Evolutionary conservation across 2,888 invertebrate genomes (phyloP), one percentile per base, ranked within the genome.

Genomic region (Protodeltote pygarga): DNA sequence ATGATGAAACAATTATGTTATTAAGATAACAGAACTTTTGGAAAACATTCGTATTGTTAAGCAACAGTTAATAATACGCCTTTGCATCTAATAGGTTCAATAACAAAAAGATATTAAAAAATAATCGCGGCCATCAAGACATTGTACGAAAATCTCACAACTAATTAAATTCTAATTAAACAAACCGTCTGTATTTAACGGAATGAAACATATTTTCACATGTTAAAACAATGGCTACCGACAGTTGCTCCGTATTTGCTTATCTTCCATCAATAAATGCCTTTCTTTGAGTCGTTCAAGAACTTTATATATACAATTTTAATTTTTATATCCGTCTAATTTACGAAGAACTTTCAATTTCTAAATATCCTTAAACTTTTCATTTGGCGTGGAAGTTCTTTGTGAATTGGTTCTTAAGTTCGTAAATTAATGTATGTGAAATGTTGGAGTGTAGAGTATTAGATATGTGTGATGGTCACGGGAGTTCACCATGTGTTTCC

Each of bases 171-270:
- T 70, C 76, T 75, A 85, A 86, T 86, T 84, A 82, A 65, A 74
- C 62, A 79, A 77, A 75, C 83, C 78, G 77, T 81, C 77, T 79
- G 75, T 76, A 79, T 84, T 79, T 83, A 85, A 74, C 72, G 76
- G 77, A 81, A 84, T 70, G 75, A 70, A 83, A 76, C 74, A 68
- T 79, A 83, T 87, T 85, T 84, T 88, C 89, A 83, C 89, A 89
- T 85, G 78, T 79, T 83, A 83, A 87, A 86, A 91, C 90, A 91
- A 90, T 91, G 82, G 90, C 85, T 83, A 85, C 83, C 81, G 80
- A 78, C 87, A 80, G 87, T 88, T 86, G 84, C 77, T 54, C 76
- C 78, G 77, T 75, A 77, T 73, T 67, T 65, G 70, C 79, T 87
- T 87, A 88, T 90, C 89, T 69, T 73, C 64, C 51, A 90, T 90